phyloP scores from a whole-genome alignment of 2,888 invertebrate species.

The Pammene fasciana region DNA sequence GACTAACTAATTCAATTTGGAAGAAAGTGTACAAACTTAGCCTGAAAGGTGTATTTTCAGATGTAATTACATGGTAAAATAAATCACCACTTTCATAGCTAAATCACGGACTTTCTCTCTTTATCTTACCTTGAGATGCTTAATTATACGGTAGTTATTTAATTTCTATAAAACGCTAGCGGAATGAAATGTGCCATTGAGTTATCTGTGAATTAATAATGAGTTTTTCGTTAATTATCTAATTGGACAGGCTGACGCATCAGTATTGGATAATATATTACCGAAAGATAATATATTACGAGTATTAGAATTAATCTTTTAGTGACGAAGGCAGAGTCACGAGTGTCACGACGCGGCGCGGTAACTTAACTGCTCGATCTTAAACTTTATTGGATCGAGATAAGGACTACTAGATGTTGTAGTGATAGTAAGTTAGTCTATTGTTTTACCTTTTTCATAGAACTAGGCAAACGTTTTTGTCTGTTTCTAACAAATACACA shows the following conservation, averaged over 20 bases:
- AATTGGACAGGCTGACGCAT: constrained; percentile 37
- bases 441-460: no score
- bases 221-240: constrained; percentile 34
- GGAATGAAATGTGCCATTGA: constrained; percentile 17
- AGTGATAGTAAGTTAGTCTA: no score
- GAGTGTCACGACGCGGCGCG: constrained; percentile 3
- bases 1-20: constrained; percentile 13
- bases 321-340: constrained; percentile 28
- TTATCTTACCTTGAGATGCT: constrained; percentile 37
- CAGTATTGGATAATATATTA: constrained; percentile 35
- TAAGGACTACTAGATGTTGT: no score
- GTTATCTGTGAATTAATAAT: constrained; percentile 34
- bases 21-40: constrained; percentile 31
- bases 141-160: constrained; percentile 37
- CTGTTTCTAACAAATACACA: no score
- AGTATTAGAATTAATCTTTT: constrained; percentile 28
- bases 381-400: no score
- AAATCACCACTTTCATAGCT: constrained; percentile 29
- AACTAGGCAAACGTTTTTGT: no score
- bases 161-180: constrained; percentile 27
- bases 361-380: constrained; percentile 7
- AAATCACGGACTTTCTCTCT: constrained; percentile 33
- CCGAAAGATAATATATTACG: constrained; percentile 31
- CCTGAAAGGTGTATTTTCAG: constrained; percentile 22
- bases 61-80: constrained; percentile 30